Base-by-base conservation (phyloP, 2,888 invertebrate species). In the Eilema caniola region DNA sequence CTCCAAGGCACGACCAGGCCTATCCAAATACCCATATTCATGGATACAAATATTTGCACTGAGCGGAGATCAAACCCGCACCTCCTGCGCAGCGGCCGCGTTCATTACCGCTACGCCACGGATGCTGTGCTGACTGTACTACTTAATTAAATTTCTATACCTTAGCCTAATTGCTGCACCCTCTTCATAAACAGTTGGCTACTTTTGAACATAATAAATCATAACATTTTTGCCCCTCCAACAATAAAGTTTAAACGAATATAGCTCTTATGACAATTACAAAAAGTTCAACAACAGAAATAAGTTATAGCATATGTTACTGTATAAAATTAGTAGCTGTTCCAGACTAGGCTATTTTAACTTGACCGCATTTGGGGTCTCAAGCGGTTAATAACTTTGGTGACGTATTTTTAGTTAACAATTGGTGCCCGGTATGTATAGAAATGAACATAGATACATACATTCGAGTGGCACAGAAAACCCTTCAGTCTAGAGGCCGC, bases 181-280 rank as follows among this genome's bases (percentile, higher is more conserved):
- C 83, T 81, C 66, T 72, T 85, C 86, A 85, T 83, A 83, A 77
- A 81, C 85, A 84, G 81, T 82, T 74, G 80, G 79, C 70, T 83
- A 81, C 82, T 81, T 78, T 66, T 71, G 69, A 81, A 85, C 80
- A 83, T 85, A 83, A 88, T 88, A 88, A 85, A 88, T 85, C 84
- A 82, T 81, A 77, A 79, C 79, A 74, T 69, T 68, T 79, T 73
- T 71, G 67, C 75, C 80, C 79, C 71, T 59, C 23, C 63, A 57
- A 57, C 65, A 31, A 47, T 20, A 70, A 37, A 60, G 74, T 67
- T 31, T 67, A 75, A 78, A 65, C 76, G 41, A 67, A 80, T 76
- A 67, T 74, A 72, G 71, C 67, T 71, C 68, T 78, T 82, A 81
- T 74, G 25, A 60, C 23, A 66, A 74, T 56, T 10, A 33, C 37